Conservation (phyloP, 2,113 vertebrate species). For the pig (Sus scrofa) region T2T-Sscrofa CM000817.6:58475001-58475500, state of each 20-base stretch:
- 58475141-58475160: neutral
- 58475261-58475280: neutral
- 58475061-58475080: neutral
- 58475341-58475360: neutral
- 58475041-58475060: neutral
- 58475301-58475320: neutral
- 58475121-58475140: fast-evolving
- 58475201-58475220: neutral
- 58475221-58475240: neutral
- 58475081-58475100: neutral
- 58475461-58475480: neutral
- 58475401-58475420: neutral
- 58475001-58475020: neutral
- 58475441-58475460: neutral
- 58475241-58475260: neutral
- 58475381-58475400: neutral
- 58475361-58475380: neutral
- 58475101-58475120: neutral
- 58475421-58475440: neutral
- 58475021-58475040: too few species aligned
- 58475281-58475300: neutral
- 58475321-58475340: neutral
- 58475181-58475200: neutral
- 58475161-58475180: neutral
- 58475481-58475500: neutral